These are phyloP conservation scores for Phenganax subtilis DNA, from an alignment of 92 coral and sea anemone genomes.

Conservation along the genomic window DNA sequence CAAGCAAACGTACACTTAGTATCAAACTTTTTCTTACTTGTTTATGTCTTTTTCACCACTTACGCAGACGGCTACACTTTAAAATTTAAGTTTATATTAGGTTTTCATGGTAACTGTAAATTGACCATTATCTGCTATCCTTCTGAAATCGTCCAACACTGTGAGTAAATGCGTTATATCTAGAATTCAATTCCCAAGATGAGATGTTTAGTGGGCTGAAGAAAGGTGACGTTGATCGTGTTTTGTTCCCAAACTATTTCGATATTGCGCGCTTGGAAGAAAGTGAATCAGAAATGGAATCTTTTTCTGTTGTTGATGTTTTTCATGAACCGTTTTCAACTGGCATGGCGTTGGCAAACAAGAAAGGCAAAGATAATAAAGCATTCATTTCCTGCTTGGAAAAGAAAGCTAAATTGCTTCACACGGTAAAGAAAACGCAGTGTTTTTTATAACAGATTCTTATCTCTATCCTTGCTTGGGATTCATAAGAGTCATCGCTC, in stretches of 20 bases:
- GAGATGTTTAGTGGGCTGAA: constrained; percentile 15
- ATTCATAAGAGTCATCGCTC: no score
- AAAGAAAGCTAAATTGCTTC: constrained; percentile 1
- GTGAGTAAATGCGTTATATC: background rate
- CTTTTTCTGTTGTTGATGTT: constrained; percentile 21
- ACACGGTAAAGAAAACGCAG: background rate
- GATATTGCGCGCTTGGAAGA: background rate
- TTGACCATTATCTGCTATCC: background rate
- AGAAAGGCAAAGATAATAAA: background rate
- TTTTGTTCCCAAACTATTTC: constrained; percentile 20
- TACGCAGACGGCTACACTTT: no score
- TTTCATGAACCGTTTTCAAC: constrained; percentile 25
- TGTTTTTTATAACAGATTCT: no score
- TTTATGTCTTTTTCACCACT: no score
- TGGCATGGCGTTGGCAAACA: constrained; percentile 27
- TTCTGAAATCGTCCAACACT: background rate
- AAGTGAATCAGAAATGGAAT: background rate
- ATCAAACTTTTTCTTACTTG: no score
- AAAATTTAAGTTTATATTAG: no score
- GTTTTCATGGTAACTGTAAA: no score
- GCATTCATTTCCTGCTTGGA: constrained; percentile 15
- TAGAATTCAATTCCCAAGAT: constrained; percentile 31
- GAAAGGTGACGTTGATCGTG: background rate
- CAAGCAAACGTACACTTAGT: no score
- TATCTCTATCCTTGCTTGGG: no score